Evolutionary conservation across 2,888 invertebrate genomes (phyloP).

Genomic region (Gastracanthus pulcherrimus): DNA sequence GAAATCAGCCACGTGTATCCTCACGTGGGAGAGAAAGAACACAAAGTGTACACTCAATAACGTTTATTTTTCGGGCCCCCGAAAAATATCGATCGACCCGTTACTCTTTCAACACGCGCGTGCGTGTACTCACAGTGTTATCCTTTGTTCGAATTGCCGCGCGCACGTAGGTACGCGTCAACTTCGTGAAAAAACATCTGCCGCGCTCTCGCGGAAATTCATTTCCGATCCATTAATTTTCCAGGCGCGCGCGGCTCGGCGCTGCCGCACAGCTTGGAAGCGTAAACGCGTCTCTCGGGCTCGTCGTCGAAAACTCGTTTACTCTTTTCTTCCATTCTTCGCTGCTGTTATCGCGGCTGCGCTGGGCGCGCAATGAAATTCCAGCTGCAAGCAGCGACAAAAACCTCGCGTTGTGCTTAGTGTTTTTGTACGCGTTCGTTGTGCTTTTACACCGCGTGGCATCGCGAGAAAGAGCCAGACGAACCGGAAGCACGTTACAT

Average conservation of each 20-base stretch:
- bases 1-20: too few species aligned
- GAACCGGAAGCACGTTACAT: background rate
- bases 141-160: constrained; percentile 6
- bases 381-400: background rate
- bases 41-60: background rate
- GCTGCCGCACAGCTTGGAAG: too few species aligned
- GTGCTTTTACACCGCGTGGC: background rate
- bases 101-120: background rate
- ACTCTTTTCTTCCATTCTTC: background rate
- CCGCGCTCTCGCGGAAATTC: constrained; percentile 19
- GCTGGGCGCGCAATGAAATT: too few species aligned
- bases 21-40: background rate
- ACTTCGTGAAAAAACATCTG: constrained; percentile 35
- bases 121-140: background rate
- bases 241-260: background rate
- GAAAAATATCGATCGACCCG: background rate
- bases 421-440: background rate
- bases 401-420: background rate
- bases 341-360: too few species aligned
- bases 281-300: too few species aligned
- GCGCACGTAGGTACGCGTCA: too few species aligned
- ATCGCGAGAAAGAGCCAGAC: too few species aligned
- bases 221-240: constrained; percentile 22
- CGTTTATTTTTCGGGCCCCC: background rate
- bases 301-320: background rate